Percentiles rank a stretch among this genome's conserved stretches.
Evolutionary conservation across 2,888 invertebrate species (phyloP).

Genomic region (Hedya salicella): DNA sequence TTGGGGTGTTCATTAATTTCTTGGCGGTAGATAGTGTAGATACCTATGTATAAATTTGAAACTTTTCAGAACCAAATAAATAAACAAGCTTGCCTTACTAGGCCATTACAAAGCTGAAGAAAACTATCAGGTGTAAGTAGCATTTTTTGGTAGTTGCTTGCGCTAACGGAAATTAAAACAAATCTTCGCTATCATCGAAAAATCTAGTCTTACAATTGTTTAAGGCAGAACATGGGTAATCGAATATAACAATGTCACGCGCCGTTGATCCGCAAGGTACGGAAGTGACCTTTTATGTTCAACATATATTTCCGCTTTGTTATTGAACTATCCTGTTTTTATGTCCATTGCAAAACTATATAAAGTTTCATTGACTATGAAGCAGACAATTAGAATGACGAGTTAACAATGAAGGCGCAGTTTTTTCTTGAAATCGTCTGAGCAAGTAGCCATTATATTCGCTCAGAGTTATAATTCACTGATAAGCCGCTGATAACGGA

Average conservation of each 20-base stretch:
- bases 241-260: constrained; percentile 35
- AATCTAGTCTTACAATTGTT: constrained; percentile 23
- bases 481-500: constrained; percentile 49
- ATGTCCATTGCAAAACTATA: constrained; percentile 15
- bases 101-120: no score
- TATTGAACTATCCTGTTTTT: constrained; percentile 34
- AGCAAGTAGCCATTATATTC: constrained; percentile 41
- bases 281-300: constrained; percentile 41
- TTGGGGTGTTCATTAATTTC: no score
- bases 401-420: constrained; percentile 32
- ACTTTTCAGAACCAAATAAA: no score
- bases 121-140: no score
- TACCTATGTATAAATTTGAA: no score
- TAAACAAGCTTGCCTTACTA: no score
- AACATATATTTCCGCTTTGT: constrained; percentile 40
- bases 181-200: background rate
- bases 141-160: no score
- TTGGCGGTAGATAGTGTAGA: no score
- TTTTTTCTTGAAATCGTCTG: constrained; percentile 42
- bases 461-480: constrained; percentile 47
- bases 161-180: no score
- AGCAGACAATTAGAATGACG: constrained; percentile 8
- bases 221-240: constrained; percentile 19
- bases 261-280: constrained; percentile 21
- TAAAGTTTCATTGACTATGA: constrained; percentile 4